Evolutionary conservation across 2,113 vertebrate species (phyloP), one percentile per base, ranked within the genome.

Genomic region (Pseudopipra pipra): DNA sequence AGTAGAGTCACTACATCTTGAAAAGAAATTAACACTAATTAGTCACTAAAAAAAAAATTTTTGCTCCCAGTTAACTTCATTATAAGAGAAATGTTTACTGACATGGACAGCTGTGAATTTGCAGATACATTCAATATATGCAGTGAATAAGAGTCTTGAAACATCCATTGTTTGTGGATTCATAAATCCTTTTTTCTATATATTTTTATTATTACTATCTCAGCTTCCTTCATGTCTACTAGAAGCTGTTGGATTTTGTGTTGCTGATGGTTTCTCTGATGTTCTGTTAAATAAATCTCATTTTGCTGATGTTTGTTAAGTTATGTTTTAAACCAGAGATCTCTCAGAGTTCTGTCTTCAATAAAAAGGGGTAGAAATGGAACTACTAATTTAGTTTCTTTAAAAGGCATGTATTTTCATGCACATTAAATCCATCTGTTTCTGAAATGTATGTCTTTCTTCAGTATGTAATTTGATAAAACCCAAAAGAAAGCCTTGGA

Each of bases 391-490:
- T 99, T 98, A 97, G 96, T 97, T 98, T 97, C 95, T 98, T 98
- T 98, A 97, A 98, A 98, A 98, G 97, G 96, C 96, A 98, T 98
- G 96, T 98, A 98, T 98, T 98, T 98, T 97, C 96, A 98, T 97
- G 97, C 97, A 98, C 98, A 98, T 99, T 98, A 98, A 98, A 98
- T 98, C 98, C 98, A 98, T 98, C 98, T 99, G 98, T 98, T 98
- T 96, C 95, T 97, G 96, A 97, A 98, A 98, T 96, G 92, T 90
- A 97, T 89, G 85, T 96, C 97, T 98, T 97, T 96, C 93, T 95
- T 95, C 87, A 98, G 90, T 95, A 83, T 98, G 97, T 98, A 98
- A 98, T 98, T 98, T 98, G 97, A 98, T 98, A 97, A 98, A 98
- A 98, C 97, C 94, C 95, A 90, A 97, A 98, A 97, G 97, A 97